phyloP scores from a whole-genome alignment of 2,113 vertebrate species.

The Odocoileus virginianus region DNA sequence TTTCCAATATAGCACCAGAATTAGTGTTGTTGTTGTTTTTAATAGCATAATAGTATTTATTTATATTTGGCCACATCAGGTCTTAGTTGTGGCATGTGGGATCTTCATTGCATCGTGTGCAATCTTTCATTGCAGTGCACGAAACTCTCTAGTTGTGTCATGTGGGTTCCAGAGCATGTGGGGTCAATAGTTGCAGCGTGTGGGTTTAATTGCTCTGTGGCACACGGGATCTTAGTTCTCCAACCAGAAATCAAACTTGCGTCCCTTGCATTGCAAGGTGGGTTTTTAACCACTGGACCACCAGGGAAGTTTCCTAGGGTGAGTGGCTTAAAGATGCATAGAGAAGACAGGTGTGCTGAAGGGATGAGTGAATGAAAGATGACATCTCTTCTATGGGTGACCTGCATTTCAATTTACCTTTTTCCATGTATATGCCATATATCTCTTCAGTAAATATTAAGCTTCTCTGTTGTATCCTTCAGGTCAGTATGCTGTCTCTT shows the following conservation, averaged over 20 bases:
- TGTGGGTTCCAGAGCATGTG: neutral
- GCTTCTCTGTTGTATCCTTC: neutral
- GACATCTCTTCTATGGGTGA: neutral
- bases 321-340: neutral
- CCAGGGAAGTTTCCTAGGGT: neutral
- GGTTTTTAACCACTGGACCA: neutral
- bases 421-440: neutral
- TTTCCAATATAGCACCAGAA: neutral
- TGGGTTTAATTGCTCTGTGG: neutral
- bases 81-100: fast-evolving
- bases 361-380: neutral
- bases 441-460: neutral
- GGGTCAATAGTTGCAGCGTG: neutral
- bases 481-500: neutral
- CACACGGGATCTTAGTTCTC: neutral
- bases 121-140: neutral
- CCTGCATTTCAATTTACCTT: neutral
- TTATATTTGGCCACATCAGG: neutral
- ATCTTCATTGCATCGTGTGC: neutral
- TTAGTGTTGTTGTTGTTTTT: neutral
- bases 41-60: neutral
- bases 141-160: neutral
- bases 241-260: neutral
- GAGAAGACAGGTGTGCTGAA: neutral
- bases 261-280: neutral